A percentile compares a stretch with the other conserved stretches of the same genome.
Conservation (phyloP, 2,888 invertebrate species). For the Pterostichus niger region DNA sequence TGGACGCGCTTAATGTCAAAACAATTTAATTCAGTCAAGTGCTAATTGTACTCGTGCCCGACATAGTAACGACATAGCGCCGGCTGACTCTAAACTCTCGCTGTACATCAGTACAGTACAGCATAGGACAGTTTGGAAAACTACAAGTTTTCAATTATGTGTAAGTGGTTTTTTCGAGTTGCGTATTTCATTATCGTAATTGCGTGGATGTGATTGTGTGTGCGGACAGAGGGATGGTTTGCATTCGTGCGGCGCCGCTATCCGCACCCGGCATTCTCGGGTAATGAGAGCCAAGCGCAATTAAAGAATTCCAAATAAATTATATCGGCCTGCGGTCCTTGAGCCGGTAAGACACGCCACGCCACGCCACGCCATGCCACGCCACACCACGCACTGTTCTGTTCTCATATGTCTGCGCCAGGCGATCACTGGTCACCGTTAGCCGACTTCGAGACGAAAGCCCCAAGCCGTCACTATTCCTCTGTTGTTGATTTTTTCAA, state of each 20-base stretch:
- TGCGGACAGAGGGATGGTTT: constrained; percentile 46
- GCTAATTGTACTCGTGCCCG: constrained; percentile 64
- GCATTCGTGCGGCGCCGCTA: constrained; percentile 11
- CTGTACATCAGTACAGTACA: not conserved
- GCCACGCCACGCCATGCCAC: too few relatives aligned
- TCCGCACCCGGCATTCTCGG: constrained; percentile 17
- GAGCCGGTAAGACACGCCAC: constrained; percentile 47
- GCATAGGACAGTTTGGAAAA: constrained; percentile 36
- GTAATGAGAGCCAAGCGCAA: constrained; percentile 50
- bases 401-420: constrained; percentile 10
- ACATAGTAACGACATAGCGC: constrained; percentile 56
- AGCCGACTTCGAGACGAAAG: too few relatives aligned
- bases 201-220: constrained; percentile 51
- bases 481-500: constrained; percentile 35
- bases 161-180: constrained; percentile 51
- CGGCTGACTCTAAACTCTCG: constrained; percentile 15
- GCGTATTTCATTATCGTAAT: constrained; percentile 55
- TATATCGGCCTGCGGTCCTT: constrained; percentile 15
- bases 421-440: too few relatives aligned
- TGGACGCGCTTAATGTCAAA: constrained; percentile 53
- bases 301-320: constrained; percentile 52
- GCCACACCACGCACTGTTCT: not conserved
- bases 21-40: constrained; percentile 66
- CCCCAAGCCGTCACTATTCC: not conserved
- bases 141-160: constrained; percentile 54